Evolutionary conservation across 2,113 vertebrate genomes (phyloP).

Genomic region (Lepus europaeus): DNA sequence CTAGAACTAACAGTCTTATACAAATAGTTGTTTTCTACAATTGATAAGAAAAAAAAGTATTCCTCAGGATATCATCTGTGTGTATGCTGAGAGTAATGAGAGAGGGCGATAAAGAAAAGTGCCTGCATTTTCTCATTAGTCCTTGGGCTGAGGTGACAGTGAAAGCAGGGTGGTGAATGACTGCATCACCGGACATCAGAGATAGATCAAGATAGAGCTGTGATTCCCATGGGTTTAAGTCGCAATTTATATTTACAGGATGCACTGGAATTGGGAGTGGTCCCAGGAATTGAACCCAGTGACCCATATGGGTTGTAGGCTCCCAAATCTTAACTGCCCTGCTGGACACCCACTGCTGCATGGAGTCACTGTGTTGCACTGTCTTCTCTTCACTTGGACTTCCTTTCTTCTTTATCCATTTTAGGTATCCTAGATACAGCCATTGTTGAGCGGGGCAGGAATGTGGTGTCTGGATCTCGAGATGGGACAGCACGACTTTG

Average conservation of each 20-base stretch:
- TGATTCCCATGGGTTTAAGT: constrained; percentile 22
- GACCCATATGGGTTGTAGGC: no score
- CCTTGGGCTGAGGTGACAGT: constrained; percentile 14
- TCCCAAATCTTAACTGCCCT: no score
- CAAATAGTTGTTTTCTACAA: constrained; percentile 28
- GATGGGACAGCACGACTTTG: constrained; percentile 89
- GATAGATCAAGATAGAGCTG: not conserved
- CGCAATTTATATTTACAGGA: not conserved
- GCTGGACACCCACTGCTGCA: not conserved
- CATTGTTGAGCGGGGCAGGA: constrained; percentile 89
- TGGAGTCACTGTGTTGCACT: not conserved
- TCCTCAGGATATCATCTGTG: not conserved
- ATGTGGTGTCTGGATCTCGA: constrained; percentile 88
- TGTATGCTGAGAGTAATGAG: not conserved
- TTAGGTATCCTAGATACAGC: constrained; percentile 90
- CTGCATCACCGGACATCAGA: not conserved
- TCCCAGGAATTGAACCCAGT: no score
- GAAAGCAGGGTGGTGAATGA: not conserved
- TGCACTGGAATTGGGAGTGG: not conserved
- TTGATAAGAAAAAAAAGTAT: not conserved
- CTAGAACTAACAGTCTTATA: constrained; percentile 18
- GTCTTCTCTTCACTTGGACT: not conserved
- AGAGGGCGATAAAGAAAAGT: not conserved
- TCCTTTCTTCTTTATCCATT: not conserved
- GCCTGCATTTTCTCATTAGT: constrained; percentile 8